Conservation (phyloP, 2,113 vertebrate species). For the Paramormyrops kingsleyae region DNA sequence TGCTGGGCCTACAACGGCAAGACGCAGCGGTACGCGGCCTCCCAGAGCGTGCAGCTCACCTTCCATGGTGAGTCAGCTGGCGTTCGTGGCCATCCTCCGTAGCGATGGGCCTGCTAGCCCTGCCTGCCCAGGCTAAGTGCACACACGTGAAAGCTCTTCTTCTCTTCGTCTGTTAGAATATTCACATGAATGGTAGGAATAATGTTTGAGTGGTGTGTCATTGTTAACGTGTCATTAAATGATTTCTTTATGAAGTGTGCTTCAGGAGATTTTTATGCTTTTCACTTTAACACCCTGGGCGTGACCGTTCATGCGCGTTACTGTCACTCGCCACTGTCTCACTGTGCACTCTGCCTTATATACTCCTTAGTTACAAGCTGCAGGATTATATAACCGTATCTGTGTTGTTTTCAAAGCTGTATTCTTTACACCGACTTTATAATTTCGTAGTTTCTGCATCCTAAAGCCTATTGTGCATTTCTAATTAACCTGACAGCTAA, state of each 20-base stretch:
- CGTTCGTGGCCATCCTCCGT: background rate
- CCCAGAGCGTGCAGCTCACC: background rate
- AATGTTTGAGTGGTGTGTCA: background rate
- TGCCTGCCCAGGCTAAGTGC: background rate
- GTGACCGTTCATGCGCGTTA: background rate
- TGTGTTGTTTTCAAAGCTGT: background rate
- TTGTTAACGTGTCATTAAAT: background rate
- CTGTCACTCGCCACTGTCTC: background rate
- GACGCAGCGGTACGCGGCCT: slow-evolving; percentile 23
- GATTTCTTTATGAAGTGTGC: background rate
- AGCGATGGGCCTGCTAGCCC: background rate
- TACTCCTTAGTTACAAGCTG: background rate
- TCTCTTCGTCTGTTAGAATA: background rate
- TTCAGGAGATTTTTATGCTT: background rate
- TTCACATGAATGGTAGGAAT: background rate
- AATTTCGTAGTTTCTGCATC: background rate
- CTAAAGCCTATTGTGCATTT: background rate
- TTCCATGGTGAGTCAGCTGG: background rate
- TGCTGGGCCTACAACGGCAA: slow-evolving; percentile 50
- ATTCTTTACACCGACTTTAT: background rate
- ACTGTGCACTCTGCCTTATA: background rate
- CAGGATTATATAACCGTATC: background rate
- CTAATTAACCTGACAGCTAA: background rate
- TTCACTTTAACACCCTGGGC: background rate
- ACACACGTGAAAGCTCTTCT: background rate